Evolutionary conservation across 2,888 invertebrate species (phyloP), one percentile per base, ranked within the genome.

Genomic region (Thera britannica): DNA sequence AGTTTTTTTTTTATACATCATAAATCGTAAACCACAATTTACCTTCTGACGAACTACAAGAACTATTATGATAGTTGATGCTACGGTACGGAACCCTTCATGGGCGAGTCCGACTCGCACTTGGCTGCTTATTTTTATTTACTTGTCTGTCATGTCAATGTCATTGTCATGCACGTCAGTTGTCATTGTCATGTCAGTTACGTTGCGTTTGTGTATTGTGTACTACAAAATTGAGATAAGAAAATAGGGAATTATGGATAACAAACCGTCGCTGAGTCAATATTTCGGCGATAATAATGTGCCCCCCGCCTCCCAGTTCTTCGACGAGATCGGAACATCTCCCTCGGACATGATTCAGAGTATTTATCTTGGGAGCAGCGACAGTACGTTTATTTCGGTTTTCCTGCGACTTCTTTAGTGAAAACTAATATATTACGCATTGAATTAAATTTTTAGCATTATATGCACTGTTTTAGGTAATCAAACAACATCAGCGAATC

Each of bases 181-280:
- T 23, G 23, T 23, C 23, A 23, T 23, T 23, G 23, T 23, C 23
- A 23, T 23, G 23, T 23, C 23, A 23, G 23, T 23, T 23, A 23
- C 23, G 23, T 23, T 23, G 23, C 23, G 23, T 1, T 41, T 41
- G 4, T 41, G 2, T 41, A 7, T 41, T 41, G 5, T 41, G 1
- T 41, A 41, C 6, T 7, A 7, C 41, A 4, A 23, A 23, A 41
- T 7, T 34, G 57, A 34, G 62, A 69, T 67, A 67, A 69, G 65
- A 68, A 77, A 56, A 9, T 69, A 61, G 63, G 38, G 48, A 66
- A 83, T 80, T 79, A 93, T 93, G 93, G 93, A 94, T 82, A 91
- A 90, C 77, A 90, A 93, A 77, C 94, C 95, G 67, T 92, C 92
- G 65, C 85, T 95, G 73, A 95, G 94, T 83, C 94, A 95, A 82